phyloP scores from a whole-genome alignment of 2,797 vertebrate genomes.

The Pseudomugil tenellus region DNA sequence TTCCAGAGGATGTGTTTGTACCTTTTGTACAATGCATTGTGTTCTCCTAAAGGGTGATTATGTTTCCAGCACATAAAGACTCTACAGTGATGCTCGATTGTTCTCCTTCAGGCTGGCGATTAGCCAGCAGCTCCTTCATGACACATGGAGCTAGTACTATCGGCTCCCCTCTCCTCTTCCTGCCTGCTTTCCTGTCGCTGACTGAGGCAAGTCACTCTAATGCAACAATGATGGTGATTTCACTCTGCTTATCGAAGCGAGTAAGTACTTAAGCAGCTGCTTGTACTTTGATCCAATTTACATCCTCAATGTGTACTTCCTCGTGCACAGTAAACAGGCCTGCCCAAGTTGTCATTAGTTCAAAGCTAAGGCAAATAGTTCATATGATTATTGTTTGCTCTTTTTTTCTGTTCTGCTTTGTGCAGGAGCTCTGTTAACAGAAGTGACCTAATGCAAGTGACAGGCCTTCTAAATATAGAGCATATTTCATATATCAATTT shows the following conservation, averaged over 20 bases:
- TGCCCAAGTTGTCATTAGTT: slow-evolving; percentile 77
- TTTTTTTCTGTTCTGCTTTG: slow-evolving; percentile 50
- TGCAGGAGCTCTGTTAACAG: slow-evolving; percentile 60
- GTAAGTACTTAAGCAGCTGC: slow-evolving; percentile 86
- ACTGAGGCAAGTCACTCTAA: slow-evolving; percentile 82
- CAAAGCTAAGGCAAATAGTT: slow-evolving; percentile 78
- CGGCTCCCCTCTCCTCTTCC: slow-evolving; percentile 82
- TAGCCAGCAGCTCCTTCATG: slow-evolving; percentile 84
- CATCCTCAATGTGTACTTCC: slow-evolving; percentile 85
- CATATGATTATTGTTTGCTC: slow-evolving; percentile 80
- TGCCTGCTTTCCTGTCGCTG: slow-evolving; percentile 82
- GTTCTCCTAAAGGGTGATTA: slow-evolving; percentile 82
- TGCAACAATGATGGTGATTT: slow-evolving; percentile 84
- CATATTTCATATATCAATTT: slow-evolving; percentile 71
- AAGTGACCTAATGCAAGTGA: slow-evolving; percentile 54
- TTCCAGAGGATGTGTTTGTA: slow-evolving; percentile 81
- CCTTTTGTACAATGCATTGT: slow-evolving; percentile 78
- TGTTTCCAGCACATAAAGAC: slow-evolving; percentile 83
- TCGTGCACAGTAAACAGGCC: slow-evolving; percentile 83
- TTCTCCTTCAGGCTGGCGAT: slow-evolving; percentile 78
- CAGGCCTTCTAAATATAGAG: slow-evolving; percentile 49
- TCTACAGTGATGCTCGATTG: slow-evolving; percentile 79
- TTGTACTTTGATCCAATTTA: slow-evolving; percentile 83
- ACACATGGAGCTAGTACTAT: slow-evolving; percentile 83
- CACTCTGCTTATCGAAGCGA: slow-evolving; percentile 83